Evolutionary conservation across 2,113 vertebrate species (phyloP).

Genomic region (Lontra canadensis): DNA sequence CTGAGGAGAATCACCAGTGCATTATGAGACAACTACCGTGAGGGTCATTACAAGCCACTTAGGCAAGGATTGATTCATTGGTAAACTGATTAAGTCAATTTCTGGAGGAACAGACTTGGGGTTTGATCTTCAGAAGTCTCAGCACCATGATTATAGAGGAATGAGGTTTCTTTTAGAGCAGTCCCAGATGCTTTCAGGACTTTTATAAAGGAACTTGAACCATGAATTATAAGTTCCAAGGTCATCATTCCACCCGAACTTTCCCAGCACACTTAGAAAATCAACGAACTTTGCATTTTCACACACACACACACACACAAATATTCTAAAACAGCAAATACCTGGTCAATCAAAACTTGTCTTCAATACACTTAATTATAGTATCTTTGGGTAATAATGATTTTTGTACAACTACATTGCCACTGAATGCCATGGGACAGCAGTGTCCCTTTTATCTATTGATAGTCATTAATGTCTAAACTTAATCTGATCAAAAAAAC

Average conservation of each 20-base stretch:
- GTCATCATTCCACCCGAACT: not conserved
- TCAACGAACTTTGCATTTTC: not conserved
- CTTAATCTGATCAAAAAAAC: not conserved
- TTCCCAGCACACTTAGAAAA: not conserved
- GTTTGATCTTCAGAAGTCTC: not conserved
- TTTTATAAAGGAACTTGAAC: not conserved
- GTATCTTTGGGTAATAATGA: not conserved
- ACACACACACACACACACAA: not conserved
- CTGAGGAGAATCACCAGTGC: not conserved
- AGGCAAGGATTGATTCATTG: not conserved
- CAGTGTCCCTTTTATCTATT: not conserved
- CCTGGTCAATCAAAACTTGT: not conserved
- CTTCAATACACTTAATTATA: not conserved
- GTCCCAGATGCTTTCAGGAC: not conserved
- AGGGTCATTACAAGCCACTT: not conserved
- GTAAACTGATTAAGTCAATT: not conserved
- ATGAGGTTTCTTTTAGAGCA: not conserved
- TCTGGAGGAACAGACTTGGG: not conserved
- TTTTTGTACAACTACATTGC: not conserved
- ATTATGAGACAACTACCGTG: not conserved
- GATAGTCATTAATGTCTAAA: not conserved
- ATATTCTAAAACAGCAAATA: not conserved
- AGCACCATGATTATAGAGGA: not conserved
- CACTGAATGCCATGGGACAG: not conserved
- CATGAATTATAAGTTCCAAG: not conserved